These are phyloP conservation scores for Metallyticus violacea DNA, from an alignment of 2,888 invertebrate genomes.

Conservation along the genomic window DNA sequence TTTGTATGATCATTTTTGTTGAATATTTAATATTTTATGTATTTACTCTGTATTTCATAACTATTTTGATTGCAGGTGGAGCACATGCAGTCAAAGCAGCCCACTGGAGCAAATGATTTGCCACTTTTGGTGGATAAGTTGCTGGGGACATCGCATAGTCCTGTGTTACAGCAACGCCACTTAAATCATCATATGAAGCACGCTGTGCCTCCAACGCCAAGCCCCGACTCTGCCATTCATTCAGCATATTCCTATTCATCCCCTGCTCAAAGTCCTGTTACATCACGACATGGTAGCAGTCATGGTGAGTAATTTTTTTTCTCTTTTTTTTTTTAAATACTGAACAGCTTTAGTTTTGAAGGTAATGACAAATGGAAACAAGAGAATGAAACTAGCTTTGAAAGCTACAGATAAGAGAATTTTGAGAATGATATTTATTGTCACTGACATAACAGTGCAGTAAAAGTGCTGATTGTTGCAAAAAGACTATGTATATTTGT, in stretches of 20 bases:
- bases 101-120: constrained; percentile 46
- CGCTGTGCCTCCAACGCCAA: constrained; percentile 73
- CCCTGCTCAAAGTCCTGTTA: constrained; percentile 82
- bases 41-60: too few relatives aligned
- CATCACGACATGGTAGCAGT: constrained; percentile 67
- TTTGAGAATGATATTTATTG: too few relatives aligned
- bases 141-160: constrained; percentile 64
- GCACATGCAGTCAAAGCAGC: constrained; percentile 33
- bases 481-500: too few relatives aligned
- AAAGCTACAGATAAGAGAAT: too few relatives aligned
- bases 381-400: too few relatives aligned
- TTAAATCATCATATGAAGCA: constrained; percentile 32
- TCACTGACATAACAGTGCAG: too few relatives aligned
- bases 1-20: too few relatives aligned
- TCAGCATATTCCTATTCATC: constrained; percentile 78
- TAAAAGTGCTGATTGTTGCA: too few relatives aligned
- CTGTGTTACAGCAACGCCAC: constrained; percentile 51
- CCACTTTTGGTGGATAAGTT: constrained; percentile 58
- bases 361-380: too few relatives aligned
- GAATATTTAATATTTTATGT: not conserved
- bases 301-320: constrained; percentile 10
- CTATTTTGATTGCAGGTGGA: too few relatives aligned
- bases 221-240: constrained; percentile 86
- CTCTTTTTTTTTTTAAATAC: too few relatives aligned
- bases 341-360: too few relatives aligned